Percentiles rank a stretch among this genome's conserved stretches.
Conservation (phyloP, 2,113 vertebrate genomes). For the Porphyrio hochstetteri region DNA sequence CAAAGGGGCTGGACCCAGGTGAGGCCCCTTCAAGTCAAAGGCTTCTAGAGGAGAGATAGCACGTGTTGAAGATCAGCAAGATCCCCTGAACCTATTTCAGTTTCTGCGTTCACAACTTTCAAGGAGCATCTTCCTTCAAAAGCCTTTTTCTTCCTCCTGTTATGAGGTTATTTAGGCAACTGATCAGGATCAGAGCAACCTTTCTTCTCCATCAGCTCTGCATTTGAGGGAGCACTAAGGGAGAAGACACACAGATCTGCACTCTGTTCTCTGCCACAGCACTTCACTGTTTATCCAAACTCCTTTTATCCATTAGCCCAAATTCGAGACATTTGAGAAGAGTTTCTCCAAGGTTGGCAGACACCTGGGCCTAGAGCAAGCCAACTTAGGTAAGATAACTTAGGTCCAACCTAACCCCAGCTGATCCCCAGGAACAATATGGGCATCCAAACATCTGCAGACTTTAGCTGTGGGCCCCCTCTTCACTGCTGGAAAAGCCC, state of each 20-base stretch:
- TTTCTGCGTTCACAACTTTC: background rate
- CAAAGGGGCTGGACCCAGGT: background rate
- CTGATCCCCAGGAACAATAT: accelerated
- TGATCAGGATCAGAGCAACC: background rate
- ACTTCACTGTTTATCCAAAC: background rate
- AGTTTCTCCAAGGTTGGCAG: background rate
- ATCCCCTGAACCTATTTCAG: background rate
- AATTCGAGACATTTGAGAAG: background rate
- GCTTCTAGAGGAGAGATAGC: background rate
- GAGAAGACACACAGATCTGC: background rate
- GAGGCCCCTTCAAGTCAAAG: background rate
- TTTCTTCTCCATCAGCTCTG: background rate
- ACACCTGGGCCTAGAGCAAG: background rate
- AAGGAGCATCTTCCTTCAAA: background rate
- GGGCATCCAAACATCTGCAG: background rate
- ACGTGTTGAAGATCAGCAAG: background rate
- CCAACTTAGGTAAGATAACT: background rate
- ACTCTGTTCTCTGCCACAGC: background rate
- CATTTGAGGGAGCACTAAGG: accelerated
- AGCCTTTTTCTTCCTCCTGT: background rate
- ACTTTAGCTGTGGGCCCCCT: background rate
- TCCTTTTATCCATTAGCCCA: background rate
- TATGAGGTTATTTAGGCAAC: background rate
- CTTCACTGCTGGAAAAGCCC: background rate
- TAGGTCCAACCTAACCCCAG: background rate